Evolutionary conservation across 2,888 invertebrate genomes (phyloP).

Genomic region (Acleris sparsana): DNA sequence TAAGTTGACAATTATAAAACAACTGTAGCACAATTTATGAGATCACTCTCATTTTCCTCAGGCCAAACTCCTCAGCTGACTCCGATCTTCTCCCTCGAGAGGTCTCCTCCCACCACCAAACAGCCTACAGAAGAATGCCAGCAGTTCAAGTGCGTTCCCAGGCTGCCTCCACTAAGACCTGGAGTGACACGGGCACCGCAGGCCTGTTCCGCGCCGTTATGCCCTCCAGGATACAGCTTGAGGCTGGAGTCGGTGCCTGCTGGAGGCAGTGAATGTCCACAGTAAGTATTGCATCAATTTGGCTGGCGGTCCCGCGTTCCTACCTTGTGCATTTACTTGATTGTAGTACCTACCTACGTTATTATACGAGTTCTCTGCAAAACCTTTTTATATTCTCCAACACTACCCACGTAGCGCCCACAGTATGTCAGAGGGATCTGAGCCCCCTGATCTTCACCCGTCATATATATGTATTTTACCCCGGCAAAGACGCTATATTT

Average conservation of each 20-base stretch:
- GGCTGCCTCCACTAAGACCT: slow-evolving; percentile 70
- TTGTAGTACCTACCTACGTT: no score
- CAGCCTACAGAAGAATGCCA: slow-evolving; percentile 63
- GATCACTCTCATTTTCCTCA: slow-evolving; percentile 38
- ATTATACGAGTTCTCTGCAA: no score
- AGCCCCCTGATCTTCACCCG: no score
- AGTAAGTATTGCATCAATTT: slow-evolving; percentile 56
- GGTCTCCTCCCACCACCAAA: slow-evolving; percentile 48
- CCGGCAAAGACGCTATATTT: no score
- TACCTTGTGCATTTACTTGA: no score
- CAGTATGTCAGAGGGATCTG: no score
- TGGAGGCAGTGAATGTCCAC: slow-evolving; percentile 72
- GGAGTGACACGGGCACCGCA: slow-evolving; percentile 53
- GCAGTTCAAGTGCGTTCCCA: slow-evolving; percentile 82
- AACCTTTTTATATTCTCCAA: no score
- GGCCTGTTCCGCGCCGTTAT: slow-evolving; percentile 76
- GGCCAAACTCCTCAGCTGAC: slow-evolving; percentile 51
- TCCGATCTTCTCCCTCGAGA: slow-evolving; percentile 65
- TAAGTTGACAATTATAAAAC: no score
- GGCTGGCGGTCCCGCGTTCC: no score
- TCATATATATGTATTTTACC: no score
- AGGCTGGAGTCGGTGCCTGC: slow-evolving; percentile 66
- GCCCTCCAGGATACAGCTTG: slow-evolving; percentile 85
- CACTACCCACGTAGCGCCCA: no score
- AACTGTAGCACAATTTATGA: background rate